phyloP scores from a whole-genome alignment of 2,113 vertebrate species.

The Diadophis punctatus region DNA sequence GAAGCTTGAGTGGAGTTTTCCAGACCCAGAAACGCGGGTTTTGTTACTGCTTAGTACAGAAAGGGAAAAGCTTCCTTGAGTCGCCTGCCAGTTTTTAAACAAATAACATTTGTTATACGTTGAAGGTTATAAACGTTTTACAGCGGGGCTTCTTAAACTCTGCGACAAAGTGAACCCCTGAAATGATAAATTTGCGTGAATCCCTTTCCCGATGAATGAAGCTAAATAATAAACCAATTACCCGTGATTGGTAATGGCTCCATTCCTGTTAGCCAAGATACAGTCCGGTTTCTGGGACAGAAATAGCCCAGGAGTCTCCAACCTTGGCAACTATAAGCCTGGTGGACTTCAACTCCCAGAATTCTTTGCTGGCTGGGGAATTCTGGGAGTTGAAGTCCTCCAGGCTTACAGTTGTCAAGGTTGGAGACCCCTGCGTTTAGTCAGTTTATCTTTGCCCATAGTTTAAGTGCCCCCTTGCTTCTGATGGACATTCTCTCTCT shows the following conservation, averaged over 20 bases:
- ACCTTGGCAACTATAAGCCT: too few relatives aligned
- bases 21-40: background rate
- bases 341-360: too few relatives aligned
- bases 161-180: background rate
- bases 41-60: background rate
- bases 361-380: too few relatives aligned
- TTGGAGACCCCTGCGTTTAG: too few relatives aligned
- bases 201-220: background rate
- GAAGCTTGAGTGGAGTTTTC: background rate
- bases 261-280: background rate
- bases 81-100: background rate
- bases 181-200: background rate
- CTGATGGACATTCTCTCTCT: background rate
- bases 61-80: background rate
- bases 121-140: background rate
- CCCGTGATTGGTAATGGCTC: background rate
- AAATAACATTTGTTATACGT: background rate
- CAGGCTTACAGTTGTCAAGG: too few relatives aligned
- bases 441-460: background rate
- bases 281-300: background rate
- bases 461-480: background rate
- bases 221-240: background rate
- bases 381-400: too few relatives aligned
- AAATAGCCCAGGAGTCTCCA: too few relatives aligned
- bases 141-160: background rate